A percentile compares a stretch with the other conserved stretches of the same genome.
phyloP scores from a whole-genome alignment of 2,797 vertebrate species.

The Bradypodion ventrale region DNA sequence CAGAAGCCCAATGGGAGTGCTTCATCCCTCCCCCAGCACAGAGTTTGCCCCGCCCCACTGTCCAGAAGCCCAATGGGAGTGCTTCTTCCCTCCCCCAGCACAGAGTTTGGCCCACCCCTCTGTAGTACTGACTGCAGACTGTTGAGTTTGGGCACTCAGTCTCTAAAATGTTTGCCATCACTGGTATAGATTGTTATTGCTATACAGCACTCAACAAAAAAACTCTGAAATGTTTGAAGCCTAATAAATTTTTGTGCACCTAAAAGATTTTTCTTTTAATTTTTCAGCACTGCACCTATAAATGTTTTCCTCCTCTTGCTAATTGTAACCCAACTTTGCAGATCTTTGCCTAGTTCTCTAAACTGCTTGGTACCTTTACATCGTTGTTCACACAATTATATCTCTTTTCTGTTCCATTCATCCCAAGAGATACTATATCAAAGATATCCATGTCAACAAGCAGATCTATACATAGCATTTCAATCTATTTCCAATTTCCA shows the following conservation, averaged over 20 bases:
- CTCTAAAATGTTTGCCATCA: no score
- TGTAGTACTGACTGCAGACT: no score
- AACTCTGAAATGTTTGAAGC: not conserved
- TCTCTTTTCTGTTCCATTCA: constrained; percentile 9
- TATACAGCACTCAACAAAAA: not conserved
- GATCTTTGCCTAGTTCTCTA: not conserved
- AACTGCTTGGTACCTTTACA: constrained; percentile 11
- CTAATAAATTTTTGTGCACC: not conserved
- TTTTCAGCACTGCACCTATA: not conserved
- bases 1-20: no score
- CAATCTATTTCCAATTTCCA: constrained; percentile 10
- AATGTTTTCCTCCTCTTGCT: not conserved
- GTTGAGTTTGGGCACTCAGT: no score
- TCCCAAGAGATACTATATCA: not conserved
- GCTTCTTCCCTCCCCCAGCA: no score
- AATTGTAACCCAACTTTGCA: not conserved
- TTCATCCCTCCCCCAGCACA: no score
- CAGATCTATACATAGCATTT: not conserved
- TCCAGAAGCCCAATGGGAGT: no score
- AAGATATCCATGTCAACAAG: not conserved
- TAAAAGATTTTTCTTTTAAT: not conserved
- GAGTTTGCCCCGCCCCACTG: no score
- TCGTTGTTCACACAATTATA: not conserved
- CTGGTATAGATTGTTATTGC: not conserved
- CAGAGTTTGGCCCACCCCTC: no score